Evolutionary conservation across 2,888 invertebrate species (phyloP), one percentile per base, ranked within the genome.

Genomic region (Thyatira batis): DNA sequence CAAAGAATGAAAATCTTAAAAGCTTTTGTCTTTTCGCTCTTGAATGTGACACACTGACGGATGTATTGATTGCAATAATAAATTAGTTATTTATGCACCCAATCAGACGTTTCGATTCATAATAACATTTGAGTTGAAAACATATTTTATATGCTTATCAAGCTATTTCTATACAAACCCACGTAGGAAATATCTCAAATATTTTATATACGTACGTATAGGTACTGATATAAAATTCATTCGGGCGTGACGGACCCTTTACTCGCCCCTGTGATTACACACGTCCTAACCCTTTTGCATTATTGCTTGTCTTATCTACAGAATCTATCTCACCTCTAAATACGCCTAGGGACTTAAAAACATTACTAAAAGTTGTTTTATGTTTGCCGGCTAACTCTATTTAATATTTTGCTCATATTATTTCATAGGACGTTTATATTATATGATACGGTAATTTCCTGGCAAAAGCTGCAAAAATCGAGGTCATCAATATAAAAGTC

Each of bases 241-340:
- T 25, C 33, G 46, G 45, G 50, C 50, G 52, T 57, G 49, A 52
- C 51, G 54, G 59, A 58, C 50, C 58, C 55, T 57, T 45, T 51
- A 30, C 11, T 52, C 49, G 39, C 39, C n/a, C 17, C 57, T 61
- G 61, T 57, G 53, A 64, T 58, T 50, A 63, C 56, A 46, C 11
- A 57, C 28, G 27, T 55, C 43, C 39, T 30, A 58, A 49, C 49
- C 50, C 50, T 20, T 55, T 57, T 52, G 50, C 57, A 55, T 45
- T 59, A 53, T 52, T 53, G 57, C 44, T 48, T 48, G 44, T 44
- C 63, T 33, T 50, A 50, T 44, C 51, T 57, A 59, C 59, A 53
- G 45, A 45, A 46, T n/a, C 9, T 43, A 49, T 60, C 39, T 39
- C 39, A 17, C 17, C 39, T 17, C 17, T 17, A 2, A 39, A 39